Conservation (phyloP, 2,113 vertebrate species). For the Onychorhynchus coronatus region DNA sequence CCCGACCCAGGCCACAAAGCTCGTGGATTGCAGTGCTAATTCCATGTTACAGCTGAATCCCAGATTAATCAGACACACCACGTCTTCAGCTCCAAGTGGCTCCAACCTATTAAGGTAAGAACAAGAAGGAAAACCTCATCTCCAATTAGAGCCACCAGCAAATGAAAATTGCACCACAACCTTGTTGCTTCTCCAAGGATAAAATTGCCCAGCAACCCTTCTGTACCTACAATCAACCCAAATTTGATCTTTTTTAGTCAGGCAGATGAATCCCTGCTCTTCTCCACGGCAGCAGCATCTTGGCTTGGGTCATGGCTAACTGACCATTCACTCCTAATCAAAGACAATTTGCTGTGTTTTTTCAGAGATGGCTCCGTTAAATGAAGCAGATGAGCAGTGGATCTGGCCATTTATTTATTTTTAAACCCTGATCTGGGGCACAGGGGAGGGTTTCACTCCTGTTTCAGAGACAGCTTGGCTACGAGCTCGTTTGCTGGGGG, state of each 20-base stretch:
- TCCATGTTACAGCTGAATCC: neutral
- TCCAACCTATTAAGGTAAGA: neutral
- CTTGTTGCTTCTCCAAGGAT: neutral
- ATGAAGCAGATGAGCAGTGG: neutral
- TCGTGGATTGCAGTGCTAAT: neutral
- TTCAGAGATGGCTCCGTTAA: neutral
- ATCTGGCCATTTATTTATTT: slow-evolving; percentile 22
- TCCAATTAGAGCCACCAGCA: neutral
- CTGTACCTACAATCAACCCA: neutral
- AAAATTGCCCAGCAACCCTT: neutral
- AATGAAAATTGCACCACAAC: neutral
- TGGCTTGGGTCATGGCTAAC: neutral
- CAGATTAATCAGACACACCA: neutral
- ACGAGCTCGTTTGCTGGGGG: neutral
- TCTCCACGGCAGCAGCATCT: neutral
- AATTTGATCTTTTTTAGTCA: neutral
- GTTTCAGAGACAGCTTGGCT: neutral
- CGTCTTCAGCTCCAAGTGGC: neutral
- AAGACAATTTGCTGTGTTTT: neutral
- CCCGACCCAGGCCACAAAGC: neutral
- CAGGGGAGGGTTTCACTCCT: neutral
- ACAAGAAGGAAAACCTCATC: neutral
- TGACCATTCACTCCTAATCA: neutral
- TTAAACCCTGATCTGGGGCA: slow-evolving; percentile 18
- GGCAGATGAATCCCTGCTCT: neutral